Evolutionary conservation across 2,888 invertebrate species (phyloP), one percentile per base, ranked within the genome.

Genomic region (Drosophila cyrtoloma): DNA sequence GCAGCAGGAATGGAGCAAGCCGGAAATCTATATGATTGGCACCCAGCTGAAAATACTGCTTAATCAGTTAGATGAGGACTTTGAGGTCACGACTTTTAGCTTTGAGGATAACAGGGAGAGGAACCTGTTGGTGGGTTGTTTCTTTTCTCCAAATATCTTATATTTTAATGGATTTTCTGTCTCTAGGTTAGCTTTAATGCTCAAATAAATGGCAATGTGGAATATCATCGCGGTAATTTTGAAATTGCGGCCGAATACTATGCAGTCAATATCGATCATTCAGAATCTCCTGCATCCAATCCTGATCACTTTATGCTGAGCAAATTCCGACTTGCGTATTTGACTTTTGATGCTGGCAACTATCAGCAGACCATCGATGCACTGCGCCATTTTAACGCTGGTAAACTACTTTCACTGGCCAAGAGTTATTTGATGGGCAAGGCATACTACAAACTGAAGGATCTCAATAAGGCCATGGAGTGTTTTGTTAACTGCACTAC

Each of bases 201-300:
- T 3, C 86, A 91, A 51, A 39, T 89, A 0, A 92, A 91, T 76
- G 92, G 92, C 2, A 87, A 86, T 70, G 81, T 90, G 47, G 89
- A 92, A 62, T 86, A 78, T 56, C 44, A 74, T 53, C 75, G 77
- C 0, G 77, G 70, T 0, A 71, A 81, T 16, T 35, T 63, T 9
- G 60, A 33, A 4, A 51, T 56, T 1, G 90, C 91, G 0, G 77
- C 82, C 7, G 32, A 28, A 5, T 75, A 81, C 16, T 92, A 91
- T 67, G 58, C 65, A 3, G 32, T 28, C 1, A 69, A 35, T 47
- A 10, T 75, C 32, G 44, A 65, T 1, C 10, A 32, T 16, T 26
- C 59, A 0, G 2, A 3, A 0, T 0, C 12, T 2, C 10, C 33
- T 3, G 32, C 14, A 0, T 2, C 37, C 1, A 61, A 26, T 0